These are phyloP conservation scores for Vanessa atalanta DNA, from an alignment of 1,140 invertebrate genomes.

Conservation along the genomic window DNA sequence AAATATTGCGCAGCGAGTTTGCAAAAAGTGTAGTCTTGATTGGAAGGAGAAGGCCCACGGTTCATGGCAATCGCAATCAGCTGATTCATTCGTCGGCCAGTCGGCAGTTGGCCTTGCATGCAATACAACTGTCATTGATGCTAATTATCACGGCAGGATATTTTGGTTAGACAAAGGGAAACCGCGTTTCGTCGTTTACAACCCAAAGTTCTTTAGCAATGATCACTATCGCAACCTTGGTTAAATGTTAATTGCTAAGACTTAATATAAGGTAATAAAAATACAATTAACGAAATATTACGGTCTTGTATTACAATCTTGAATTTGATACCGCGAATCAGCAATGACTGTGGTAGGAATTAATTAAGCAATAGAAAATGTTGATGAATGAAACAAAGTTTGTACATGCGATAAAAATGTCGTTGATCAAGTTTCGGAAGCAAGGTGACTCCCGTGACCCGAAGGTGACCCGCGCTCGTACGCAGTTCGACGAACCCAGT, in stretches of 20 bases:
- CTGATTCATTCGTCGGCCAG: conserved; percentile 60
- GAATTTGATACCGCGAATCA: conserved; percentile 10
- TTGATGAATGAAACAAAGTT: conserved; percentile 52
- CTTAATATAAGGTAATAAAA: conserved; percentile 27
- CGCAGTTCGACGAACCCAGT: conserved; percentile 64
- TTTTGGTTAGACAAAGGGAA: conserved; percentile 26
- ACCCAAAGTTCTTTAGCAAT: conserved; percentile 7
- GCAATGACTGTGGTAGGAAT: background rate
- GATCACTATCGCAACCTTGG: conserved; percentile 24
- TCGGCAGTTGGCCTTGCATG: conserved; percentile 62
- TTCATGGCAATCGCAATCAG: conserved; percentile 46
- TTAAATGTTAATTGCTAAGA: conserved; percentile 19
- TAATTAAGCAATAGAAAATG: conserved; percentile 35
- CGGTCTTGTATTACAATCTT: conserved; percentile 10
- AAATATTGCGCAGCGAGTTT: conserved; percentile 6
- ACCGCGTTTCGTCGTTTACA: conserved; percentile 11
- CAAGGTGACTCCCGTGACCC: conserved; percentile 74
- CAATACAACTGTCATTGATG: conserved; percentile 56
- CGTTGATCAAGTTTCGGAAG: conserved; percentile 72
- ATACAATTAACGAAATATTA: conserved; percentile 24
- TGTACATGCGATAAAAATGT: conserved; percentile 64
- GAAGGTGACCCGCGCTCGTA: conserved; percentile 64
- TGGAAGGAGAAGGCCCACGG: conserved; percentile 6
- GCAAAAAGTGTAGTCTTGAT: conserved; percentile 5
- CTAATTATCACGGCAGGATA: conserved; percentile 40